phyloP scores from a whole-genome alignment of 2,888 invertebrate genomes.

The Parnassius glacialis region DNA sequence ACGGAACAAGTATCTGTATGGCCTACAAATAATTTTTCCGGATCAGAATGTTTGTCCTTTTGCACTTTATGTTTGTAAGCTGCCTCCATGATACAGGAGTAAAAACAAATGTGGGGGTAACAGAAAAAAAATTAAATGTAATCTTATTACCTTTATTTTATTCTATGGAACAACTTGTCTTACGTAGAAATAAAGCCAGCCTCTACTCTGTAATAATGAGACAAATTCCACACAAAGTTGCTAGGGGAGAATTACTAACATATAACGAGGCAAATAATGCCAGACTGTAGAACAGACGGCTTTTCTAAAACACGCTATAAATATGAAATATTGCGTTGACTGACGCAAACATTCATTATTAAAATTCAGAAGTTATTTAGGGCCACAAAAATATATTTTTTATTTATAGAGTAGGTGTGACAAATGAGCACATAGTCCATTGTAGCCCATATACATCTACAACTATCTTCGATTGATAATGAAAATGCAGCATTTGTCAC shows the following conservation, averaged over 20 bases:
- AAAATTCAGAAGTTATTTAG: not conserved
- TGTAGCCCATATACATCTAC: too few relatives aligned
- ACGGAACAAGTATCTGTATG: too few relatives aligned
- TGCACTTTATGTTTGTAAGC: too few relatives aligned
- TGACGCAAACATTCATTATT: conserved; percentile 1
- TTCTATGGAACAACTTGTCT: conserved; percentile 17
- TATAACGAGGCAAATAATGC: conserved; percentile 20
- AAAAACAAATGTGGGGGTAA: too few relatives aligned
- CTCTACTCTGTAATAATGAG: conserved; percentile 24
- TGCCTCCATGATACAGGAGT: too few relatives aligned
- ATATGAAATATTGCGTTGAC: conserved; percentile 6
- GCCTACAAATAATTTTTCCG: too few relatives aligned
- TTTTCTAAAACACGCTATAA: conserved; percentile 4
- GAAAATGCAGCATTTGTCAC: too few relatives aligned
- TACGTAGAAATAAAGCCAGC: conserved; percentile 17
- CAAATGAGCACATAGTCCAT: too few relatives aligned
- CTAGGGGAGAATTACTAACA: conserved; percentile 21
- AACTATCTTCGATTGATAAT: too few relatives aligned
- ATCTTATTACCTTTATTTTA: conserved; percentile 20
- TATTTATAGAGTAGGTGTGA: too few relatives aligned
- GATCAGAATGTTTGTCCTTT: too few relatives aligned
- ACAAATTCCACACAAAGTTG: conserved; percentile 23
- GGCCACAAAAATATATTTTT: not conserved
- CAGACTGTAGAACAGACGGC: conserved; percentile 12
- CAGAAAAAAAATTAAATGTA: not conserved